A percentile compares a stretch with the other conserved stretches of the same genome.
Evolutionary conservation across 2,113 vertebrate genomes (phyloP).

Genomic region (Alexandromys fortis): DNA sequence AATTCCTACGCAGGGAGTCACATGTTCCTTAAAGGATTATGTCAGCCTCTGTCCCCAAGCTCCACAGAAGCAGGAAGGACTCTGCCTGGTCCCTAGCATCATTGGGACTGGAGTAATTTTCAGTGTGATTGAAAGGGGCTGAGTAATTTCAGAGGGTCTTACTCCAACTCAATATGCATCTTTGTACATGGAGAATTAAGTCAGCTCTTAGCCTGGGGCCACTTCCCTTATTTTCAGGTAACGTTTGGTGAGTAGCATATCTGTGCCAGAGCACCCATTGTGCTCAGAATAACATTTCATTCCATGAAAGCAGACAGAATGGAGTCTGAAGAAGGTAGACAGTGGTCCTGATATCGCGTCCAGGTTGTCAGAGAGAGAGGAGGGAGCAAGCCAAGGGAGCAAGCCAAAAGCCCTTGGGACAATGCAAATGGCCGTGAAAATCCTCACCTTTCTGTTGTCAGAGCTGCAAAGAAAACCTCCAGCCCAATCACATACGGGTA

Average conservation of each 20-base stretch:
- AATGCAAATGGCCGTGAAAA: neutral
- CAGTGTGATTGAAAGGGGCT: neutral
- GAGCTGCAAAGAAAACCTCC: neutral
- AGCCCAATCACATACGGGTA: neutral
- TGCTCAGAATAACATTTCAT: neutral
- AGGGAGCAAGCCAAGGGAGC: neutral
- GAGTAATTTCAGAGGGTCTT: neutral
- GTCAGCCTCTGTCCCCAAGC: neutral
- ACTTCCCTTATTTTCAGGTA: slow-evolving; percentile 30
- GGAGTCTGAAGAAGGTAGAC: neutral
- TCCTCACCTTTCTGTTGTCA: neutral
- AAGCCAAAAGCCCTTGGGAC: neutral
- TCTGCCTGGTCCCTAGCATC: neutral
- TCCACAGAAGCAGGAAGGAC: neutral
- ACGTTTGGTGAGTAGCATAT: neutral
- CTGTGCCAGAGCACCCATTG: neutral
- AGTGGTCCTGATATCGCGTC: rapidly evolving
- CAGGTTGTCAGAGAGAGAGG: neutral
- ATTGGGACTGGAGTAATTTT: neutral
- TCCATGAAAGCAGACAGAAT: neutral
- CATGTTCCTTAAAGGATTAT: neutral
- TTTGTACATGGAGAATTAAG: slow-evolving; percentile 15
- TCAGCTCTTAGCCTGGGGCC: neutral
- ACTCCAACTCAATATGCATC: neutral
- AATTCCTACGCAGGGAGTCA: neutral